phyloP scores from a whole-genome alignment of 2,888 invertebrate genomes.

The Drosophila subquinaria region DNA sequence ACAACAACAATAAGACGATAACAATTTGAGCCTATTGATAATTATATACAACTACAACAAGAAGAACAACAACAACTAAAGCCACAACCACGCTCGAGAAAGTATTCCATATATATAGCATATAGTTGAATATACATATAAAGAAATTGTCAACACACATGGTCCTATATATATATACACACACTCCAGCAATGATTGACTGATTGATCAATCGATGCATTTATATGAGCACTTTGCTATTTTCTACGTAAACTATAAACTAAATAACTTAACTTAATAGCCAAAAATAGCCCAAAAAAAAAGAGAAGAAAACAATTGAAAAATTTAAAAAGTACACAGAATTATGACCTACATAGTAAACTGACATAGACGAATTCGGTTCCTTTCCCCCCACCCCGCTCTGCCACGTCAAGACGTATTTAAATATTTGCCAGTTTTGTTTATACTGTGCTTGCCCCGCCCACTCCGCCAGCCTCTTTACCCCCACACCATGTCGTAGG shows the following conservation, averaged over 20 bases:
- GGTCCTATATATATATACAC: conserved; percentile 17
- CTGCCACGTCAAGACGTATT: conserved; percentile 26
- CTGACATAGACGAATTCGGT: conserved; percentile 66
- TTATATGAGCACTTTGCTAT: conserved; percentile 41
- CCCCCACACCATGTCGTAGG: conserved; percentile 57
- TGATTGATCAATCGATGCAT: conserved; percentile 34
- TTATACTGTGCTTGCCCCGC: conserved; percentile 52
- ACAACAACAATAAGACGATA: conserved; percentile 64
- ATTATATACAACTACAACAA: conserved; percentile 59
- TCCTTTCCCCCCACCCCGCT: conserved; percentile 2
- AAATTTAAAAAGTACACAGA: conserved; percentile 35
- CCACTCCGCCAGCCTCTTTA: neutral
- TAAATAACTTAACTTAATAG: conserved; percentile 60
- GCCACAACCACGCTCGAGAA: conserved; percentile 47
- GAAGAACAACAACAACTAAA: conserved; percentile 17
- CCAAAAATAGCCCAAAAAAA: conserved; percentile 53
- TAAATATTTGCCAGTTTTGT: conserved; percentile 69
- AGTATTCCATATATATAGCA: conserved; percentile 51
- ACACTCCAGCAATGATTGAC: conserved; percentile 50
- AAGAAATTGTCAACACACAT: conserved; percentile 9
- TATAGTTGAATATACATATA: conserved; percentile 32
- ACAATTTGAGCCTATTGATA: conserved; percentile 61
- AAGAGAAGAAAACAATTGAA: conserved; percentile 8
- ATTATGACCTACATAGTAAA: conserved; percentile 43
- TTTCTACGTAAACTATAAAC: conserved; percentile 55